Evolutionary conservation across 2,113 vertebrate species (phyloP).

Genomic region (Nesogale talazaci): DNA sequence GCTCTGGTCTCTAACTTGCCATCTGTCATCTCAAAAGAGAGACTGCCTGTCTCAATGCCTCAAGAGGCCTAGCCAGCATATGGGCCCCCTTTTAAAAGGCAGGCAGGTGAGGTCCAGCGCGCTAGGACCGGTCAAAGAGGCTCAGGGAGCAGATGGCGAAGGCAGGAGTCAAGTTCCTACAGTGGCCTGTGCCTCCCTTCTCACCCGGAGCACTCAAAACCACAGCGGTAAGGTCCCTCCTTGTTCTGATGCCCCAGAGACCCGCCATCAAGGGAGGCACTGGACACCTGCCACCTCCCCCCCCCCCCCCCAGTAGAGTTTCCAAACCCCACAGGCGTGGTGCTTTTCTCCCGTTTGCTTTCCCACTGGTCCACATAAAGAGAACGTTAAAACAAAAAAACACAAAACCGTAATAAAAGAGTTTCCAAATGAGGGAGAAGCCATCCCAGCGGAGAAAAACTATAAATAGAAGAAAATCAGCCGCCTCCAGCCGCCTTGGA

Average conservation of each 20-base stretch:
- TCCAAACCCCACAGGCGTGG: conserved; percentile 63
- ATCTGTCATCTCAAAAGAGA: not conserved
- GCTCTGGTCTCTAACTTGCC: not conserved
- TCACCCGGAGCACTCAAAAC: not conserved
- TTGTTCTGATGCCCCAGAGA: conserved; percentile 62
- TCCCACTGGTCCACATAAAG: conserved; percentile 79
- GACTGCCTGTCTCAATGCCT: not conserved
- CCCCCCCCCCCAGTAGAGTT: conserved; percentile 31
- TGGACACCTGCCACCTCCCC: not conserved
- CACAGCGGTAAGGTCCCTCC: not conserved
- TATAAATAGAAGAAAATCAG: conserved; percentile 73
- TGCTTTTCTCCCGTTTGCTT: conserved; percentile 78
- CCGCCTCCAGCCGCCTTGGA: conserved; percentile 59
- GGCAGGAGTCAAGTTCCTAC: not conserved
- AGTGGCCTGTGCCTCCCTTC: too few relatives aligned
- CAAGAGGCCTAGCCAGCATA: not conserved
- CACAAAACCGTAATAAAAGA: conserved; percentile 73
- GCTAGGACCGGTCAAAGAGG: not conserved
- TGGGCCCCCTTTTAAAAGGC: not conserved
- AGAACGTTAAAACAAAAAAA: conserved; percentile 69
- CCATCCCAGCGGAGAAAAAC: conserved; percentile 65
- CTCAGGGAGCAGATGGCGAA: not conserved
- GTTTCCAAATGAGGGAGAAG: conserved; percentile 81
- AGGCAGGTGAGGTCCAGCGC: not conserved
- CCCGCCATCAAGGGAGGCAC: not conserved